Conservation (phyloP, 2,113 vertebrate genomes). For the Triplophysa rosa region DNA sequence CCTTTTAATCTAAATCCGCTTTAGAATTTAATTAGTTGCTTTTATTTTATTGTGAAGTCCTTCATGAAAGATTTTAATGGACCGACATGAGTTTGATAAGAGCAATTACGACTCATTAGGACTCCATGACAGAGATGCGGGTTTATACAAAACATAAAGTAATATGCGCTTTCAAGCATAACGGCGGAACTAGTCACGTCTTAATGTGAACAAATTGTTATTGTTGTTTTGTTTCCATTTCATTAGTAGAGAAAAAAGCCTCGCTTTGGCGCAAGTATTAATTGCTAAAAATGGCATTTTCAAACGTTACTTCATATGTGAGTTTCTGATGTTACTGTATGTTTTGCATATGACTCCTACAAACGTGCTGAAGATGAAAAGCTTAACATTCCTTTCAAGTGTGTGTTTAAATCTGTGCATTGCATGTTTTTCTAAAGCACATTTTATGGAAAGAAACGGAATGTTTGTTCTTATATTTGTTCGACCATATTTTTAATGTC, state of each 20-base stretch:
- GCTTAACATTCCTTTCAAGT: not conserved
- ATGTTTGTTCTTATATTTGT: too few species aligned
- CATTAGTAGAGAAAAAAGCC: not conserved
- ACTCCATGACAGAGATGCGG: not conserved
- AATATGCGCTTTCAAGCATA: not conserved
- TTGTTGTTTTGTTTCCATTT: slow-evolving; percentile 7
- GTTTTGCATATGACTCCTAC: not conserved
- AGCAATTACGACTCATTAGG: slow-evolving; percentile 35
- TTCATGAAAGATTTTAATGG: slow-evolving; percentile 46
- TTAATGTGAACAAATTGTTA: not conserved
- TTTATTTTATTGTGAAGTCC: slow-evolving; percentile 26
- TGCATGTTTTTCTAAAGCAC: not conserved
- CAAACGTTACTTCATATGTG: not conserved
- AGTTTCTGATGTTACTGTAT: not conserved
- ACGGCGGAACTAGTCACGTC: not conserved
- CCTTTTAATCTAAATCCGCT: slow-evolving; percentile 29
- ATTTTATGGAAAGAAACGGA: too few species aligned
- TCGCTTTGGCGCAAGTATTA: not conserved
- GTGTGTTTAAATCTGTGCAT: not conserved
- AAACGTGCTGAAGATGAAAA: slow-evolving; percentile 1
- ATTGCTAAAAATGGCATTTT: not conserved
- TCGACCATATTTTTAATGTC: too few species aligned
- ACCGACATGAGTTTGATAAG: slow-evolving; percentile 12
- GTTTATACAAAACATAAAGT: slow-evolving; percentile 8
- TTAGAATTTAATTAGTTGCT: slow-evolving; percentile 8